These are phyloP conservation scores for Eptesicus fuscus DNA, from an alignment of 2,113 vertebrate species.

Conservation along the genomic window DNA sequence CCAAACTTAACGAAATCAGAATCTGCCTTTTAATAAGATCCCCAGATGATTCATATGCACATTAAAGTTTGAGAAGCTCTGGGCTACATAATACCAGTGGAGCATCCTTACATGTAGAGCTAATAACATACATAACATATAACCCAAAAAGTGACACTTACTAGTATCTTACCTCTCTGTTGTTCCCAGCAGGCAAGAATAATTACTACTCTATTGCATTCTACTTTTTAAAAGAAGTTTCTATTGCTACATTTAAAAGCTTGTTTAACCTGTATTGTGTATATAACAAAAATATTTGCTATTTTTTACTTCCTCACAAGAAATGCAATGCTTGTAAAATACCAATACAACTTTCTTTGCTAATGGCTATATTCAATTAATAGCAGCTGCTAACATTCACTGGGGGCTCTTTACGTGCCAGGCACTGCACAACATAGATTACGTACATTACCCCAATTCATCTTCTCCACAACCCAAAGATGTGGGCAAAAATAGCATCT, in stretches of 20 bases:
- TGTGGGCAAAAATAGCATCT: not conserved
- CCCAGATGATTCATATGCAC: not conserved
- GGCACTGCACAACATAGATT: not conserved
- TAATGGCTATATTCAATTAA: not conserved
- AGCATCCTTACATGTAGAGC: not conserved
- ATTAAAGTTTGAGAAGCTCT: conserved; percentile 28
- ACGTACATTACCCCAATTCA: not conserved
- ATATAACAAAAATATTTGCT: conserved; percentile 34
- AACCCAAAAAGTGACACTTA: not conserved
- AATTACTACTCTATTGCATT: not conserved
- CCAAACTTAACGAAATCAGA: not conserved
- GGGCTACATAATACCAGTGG: not conserved
- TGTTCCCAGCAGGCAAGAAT: not conserved
- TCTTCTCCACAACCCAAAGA: not conserved
- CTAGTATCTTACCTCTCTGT: not conserved
- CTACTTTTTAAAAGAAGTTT: not conserved
- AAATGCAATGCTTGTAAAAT: not conserved
- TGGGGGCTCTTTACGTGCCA: not conserved
- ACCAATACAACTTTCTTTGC: not conserved
- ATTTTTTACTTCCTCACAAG: not conserved
- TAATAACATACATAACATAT: not conserved
- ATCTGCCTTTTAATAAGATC: conserved; percentile 48
- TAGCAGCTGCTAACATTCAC: not conserved
- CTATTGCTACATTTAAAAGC: not conserved
- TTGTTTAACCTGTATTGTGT: not conserved